Evolutionary conservation across 2,888 invertebrate species (phyloP).

Genomic region (Dendrolimus pini): DNA sequence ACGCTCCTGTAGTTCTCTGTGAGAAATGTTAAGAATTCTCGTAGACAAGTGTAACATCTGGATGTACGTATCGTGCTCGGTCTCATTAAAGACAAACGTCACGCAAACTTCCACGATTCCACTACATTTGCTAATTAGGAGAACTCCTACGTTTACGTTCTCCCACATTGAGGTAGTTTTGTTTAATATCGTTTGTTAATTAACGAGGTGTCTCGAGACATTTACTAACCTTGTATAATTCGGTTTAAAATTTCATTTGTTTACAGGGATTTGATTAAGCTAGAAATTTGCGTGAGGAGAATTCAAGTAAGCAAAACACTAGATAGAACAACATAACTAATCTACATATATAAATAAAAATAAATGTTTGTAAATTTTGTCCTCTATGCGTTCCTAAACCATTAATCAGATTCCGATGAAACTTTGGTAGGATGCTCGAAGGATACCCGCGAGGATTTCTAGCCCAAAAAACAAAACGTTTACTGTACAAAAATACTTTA

Average conservation of each 20-base stretch:
- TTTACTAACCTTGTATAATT: neutral
- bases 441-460: too few species aligned
- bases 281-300: too few species aligned
- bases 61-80: slow-evolving; percentile 4
- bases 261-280: neutral
- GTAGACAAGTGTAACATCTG: slow-evolving; percentile 34
- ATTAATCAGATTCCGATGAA: too few species aligned
- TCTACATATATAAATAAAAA: too few species aligned
- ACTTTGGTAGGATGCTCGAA: too few species aligned
- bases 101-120: slow-evolving; percentile 3
- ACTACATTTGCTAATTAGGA: slow-evolving; percentile 7
- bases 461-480: too few species aligned
- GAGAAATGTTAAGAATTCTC: slow-evolving; percentile 38
- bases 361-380: too few species aligned
- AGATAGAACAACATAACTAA: too few species aligned
- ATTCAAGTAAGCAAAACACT: too few species aligned
- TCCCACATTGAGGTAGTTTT: neutral
- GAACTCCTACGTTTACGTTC: slow-evolving; percentile 5
- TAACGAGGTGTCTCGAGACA: neutral
- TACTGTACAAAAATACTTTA: too few species aligned
- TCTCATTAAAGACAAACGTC: slow-evolving; percentile 3
- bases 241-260: neutral
- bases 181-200: neutral
- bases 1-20: slow-evolving; percentile 30
- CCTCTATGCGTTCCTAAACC: too few species aligned